A percentile compares a stretch with the other conserved stretches of the same genome.
phyloP scores from a whole-genome alignment of 2,888 invertebrate species.

The Drosophila buzzatii region DNA sequence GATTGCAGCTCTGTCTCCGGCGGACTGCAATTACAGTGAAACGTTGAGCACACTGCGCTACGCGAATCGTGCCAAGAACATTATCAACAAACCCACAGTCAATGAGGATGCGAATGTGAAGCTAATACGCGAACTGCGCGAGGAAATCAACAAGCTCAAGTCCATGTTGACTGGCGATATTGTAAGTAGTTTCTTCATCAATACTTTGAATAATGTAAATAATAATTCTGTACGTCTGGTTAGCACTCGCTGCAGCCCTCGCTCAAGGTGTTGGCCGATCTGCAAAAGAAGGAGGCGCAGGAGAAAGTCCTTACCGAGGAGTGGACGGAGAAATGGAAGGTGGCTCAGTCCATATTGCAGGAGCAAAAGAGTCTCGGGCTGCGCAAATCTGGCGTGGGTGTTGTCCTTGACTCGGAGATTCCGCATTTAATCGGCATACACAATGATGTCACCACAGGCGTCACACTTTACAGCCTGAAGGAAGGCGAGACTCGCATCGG shows the following conservation, averaged over 20 bases:
- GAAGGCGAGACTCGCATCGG: slow-evolving; percentile 95
- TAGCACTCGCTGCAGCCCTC: slow-evolving; percentile 87
- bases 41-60: slow-evolving; percentile 94
- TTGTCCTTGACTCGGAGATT: slow-evolving; percentile 95
- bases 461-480: slow-evolving; percentile 95
- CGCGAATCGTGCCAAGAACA: slow-evolving; percentile 95
- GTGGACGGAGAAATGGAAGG: slow-evolving; percentile 97
- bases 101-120: slow-evolving; percentile 96
- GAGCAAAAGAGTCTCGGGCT: slow-evolving; percentile 95
- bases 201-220: neutral
- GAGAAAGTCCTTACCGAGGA: slow-evolving; percentile 95
- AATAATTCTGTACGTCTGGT: neutral
- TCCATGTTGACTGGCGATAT: slow-evolving; percentile 90
- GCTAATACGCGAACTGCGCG: slow-evolving; percentile 92
- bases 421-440: slow-evolving; percentile 97
- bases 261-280: slow-evolving; percentile 90
- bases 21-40: slow-evolving; percentile 95
- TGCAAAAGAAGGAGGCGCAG: slow-evolving; percentile 95
- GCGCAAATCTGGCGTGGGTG: slow-evolving; percentile 94
- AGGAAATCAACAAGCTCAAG: slow-evolving; percentile 93
- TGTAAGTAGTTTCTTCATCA: slow-evolving; percentile 84
- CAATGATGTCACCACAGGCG: slow-evolving; percentile 96
- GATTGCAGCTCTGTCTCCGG: slow-evolving; percentile 93
- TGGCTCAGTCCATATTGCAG: slow-evolving; percentile 94
- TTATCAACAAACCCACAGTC: slow-evolving; percentile 95